phyloP scores from a whole-genome alignment of 2,888 invertebrate genomes.

The Augochlorella aurata region DNA sequence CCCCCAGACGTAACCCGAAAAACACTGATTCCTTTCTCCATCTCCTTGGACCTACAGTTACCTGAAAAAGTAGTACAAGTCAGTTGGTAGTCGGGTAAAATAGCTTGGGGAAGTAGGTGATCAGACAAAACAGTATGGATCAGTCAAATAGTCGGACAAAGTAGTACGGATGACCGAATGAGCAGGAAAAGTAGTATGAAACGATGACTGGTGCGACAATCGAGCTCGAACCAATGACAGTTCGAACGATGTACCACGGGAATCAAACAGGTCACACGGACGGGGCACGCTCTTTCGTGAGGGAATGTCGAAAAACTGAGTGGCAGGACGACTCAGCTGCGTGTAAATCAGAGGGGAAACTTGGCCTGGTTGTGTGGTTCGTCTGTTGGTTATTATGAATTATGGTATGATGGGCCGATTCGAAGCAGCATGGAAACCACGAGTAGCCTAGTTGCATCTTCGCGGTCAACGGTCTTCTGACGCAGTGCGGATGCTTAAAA shows the following conservation, averaged over 20 bases:
- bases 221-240: neutral
- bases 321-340: neutral
- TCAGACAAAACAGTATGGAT: neutral
- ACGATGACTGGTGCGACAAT: neutral
- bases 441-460: conserved; percentile 51
- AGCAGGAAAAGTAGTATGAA: neutral
- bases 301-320: neutral
- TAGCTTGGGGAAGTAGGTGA: neutral
- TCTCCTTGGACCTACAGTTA: neutral
- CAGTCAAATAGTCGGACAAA: neutral
- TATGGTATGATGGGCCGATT: conserved; percentile 33
- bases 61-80: neutral
- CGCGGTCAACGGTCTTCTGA: conserved; percentile 52
- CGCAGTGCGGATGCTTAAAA: conserved; percentile 61
- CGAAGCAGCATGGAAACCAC: conserved; percentile 42
- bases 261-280: neutral
- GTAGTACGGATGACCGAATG: neutral
- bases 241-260: neutral
- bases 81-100: neutral
- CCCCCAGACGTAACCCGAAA: neutral
- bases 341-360: conserved; percentile 30
- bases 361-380: neutral
- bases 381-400: conserved; percentile 42
- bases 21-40: neutral
- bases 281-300: neutral